Percentiles rank a stretch among this genome's conserved stretches.
phyloP scores from a whole-genome alignment of 1,140 invertebrate genomes.

The Brachionus koreanus region DNA sequence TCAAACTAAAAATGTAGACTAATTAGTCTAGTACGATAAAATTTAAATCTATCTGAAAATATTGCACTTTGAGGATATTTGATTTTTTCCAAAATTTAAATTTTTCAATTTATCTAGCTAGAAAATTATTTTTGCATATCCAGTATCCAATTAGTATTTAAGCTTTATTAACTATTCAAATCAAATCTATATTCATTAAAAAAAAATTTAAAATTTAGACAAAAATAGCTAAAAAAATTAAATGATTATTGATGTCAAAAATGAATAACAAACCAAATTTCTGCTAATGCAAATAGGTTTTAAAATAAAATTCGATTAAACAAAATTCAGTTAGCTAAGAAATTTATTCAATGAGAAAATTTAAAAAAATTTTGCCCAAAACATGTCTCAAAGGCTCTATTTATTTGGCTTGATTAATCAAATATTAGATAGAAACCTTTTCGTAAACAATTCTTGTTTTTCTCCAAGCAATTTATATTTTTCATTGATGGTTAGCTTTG shows the following conservation, averaged over 20 bases:
- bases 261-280: neutral
- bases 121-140: neutral
- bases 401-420: too few relatives aligned
- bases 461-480: too few relatives aligned
- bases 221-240: neutral
- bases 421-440: too few relatives aligned
- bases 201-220: neutral
- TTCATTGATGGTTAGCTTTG: too few relatives aligned
- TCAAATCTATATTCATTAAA: neutral
- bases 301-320: neutral
- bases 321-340: too few relatives aligned
- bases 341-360: too few relatives aligned
- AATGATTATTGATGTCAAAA: neutral
- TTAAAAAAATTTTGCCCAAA: too few relatives aligned
- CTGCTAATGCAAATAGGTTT: neutral
- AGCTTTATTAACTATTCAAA: neutral
- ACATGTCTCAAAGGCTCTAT: too few relatives aligned
- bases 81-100: neutral
- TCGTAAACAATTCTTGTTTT: too few relatives aligned
- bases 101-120: neutral
- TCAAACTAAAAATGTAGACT: too few relatives aligned
- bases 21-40: too few relatives aligned
- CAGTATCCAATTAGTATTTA: neutral
- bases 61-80: neutral
- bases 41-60: too few relatives aligned